phyloP scores from a whole-genome alignment of 2,888 invertebrate species.

The Drosophila siamana region DNA sequence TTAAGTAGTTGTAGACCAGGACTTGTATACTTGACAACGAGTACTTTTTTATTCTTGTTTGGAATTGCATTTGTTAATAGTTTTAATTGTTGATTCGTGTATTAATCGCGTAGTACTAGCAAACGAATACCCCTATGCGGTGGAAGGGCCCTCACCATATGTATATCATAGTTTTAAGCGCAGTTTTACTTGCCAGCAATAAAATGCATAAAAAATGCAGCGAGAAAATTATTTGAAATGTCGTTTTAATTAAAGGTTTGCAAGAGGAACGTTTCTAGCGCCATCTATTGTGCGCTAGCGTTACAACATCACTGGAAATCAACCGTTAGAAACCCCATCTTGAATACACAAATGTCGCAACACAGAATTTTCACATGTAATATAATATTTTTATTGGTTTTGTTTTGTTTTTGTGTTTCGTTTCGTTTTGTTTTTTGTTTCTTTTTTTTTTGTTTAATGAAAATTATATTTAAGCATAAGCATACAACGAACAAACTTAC shows the following conservation, averaged over 20 bases:
- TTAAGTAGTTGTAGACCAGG: slow-evolving; percentile 19
- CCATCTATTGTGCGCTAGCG: not conserved
- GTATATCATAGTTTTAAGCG: slow-evolving; percentile 43
- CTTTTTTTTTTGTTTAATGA: slow-evolving; percentile 67
- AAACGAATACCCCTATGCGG: slow-evolving; percentile 39
- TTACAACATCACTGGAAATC: too few species aligned
- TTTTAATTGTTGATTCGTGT: slow-evolving; percentile 20
- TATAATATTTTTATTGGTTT: slow-evolving; percentile 61
- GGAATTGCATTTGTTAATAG: slow-evolving; percentile 42
- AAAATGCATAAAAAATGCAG: slow-evolving; percentile 70
- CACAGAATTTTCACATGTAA: slow-evolving; percentile 37
- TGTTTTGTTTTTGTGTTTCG: slow-evolving; percentile 24
- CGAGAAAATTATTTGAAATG: slow-evolving; percentile 29
- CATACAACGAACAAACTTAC: slow-evolving; percentile 78
- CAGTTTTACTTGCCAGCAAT: slow-evolving; percentile 68
- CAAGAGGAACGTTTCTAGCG: not conserved
- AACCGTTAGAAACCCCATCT: not conserved
- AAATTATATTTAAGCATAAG: slow-evolving; percentile 76
- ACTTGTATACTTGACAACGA: slow-evolving; percentile 37
- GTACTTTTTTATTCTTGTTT: slow-evolving; percentile 36
- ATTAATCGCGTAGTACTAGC: slow-evolving; percentile 12
- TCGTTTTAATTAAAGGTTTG: not conserved
- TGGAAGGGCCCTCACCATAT: slow-evolving; percentile 72
- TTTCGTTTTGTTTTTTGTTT: slow-evolving; percentile 33
- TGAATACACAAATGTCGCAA: not conserved